Base-by-base conservation (phyloP, 2,888 invertebrate genomes). In the Drosophila fungiperda region DNA sequence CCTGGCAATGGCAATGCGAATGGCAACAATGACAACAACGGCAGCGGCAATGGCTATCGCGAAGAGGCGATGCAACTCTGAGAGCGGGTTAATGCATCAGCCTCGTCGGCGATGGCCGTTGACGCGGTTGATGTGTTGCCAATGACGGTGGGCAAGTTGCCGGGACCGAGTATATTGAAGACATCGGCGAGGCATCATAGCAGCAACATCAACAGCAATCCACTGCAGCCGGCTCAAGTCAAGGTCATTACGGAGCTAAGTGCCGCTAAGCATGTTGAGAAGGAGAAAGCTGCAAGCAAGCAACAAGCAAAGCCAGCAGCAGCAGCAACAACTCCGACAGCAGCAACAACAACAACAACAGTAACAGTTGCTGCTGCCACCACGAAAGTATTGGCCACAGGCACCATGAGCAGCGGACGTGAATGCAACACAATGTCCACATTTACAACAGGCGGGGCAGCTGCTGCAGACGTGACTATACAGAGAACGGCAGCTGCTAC, bases 51-150 rank as follows among this genome's bases (percentile, higher is more conserved):
- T 53, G 78, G 87, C 64, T 87, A 78, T 71, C 82, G 81, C 38
- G 89, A 90, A 61, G 92, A 91, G 75, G 90, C 80, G 35, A 74
- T 92, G 90, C 92, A 92, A 83, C 92, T 95, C 91, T 94, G 95
- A 90, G 95, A 95, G 92, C 94, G 94, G 70, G 94, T 94, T 72
- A 93, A 93, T 87, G 94, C 87, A 82, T 79, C 89, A 81, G 78
- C 88, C 79, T 83, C 89, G 62, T 73, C 83, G 32, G 69, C 84
- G 67, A 72, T 82, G 52, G 79, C 79, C 49, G 45, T 73, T 78
- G 78, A 63, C 62, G 75, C 68, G 15, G 73, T 76, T 29, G 83
- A 84, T 67, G 73, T 67, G 38, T 52, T 86, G 63, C 79, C 78
- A 20, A 66, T 82, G 68, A 78, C 90, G 0, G 69, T 80, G 33